Evolutionary conservation across 2,888 invertebrate genomes (phyloP), one percentile per base, ranked within the genome.

Genomic region (Drosophila ezoana): DNA sequence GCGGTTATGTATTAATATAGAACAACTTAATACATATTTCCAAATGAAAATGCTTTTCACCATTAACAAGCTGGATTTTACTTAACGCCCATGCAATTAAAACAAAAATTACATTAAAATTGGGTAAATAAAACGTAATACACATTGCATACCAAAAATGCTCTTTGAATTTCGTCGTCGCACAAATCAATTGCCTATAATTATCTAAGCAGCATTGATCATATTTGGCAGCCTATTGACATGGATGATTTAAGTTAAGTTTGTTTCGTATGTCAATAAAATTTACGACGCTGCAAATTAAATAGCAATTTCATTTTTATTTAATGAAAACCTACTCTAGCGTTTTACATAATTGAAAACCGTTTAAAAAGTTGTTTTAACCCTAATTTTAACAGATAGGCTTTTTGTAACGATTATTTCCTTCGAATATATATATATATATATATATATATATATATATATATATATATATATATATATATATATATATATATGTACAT

Each of bases 371-470:
- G 52, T 56, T 79, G 48, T 66, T 69, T 71, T 63, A 76, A 73
- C 67, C 77, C 81, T 81, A 73, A 71, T 69, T 67, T 80, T 82
- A 83, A 83, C 82, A 82, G 68, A 79, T 77, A 85, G 64, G 59
- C 72, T 85, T 79, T 85, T 80, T 71, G 78, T 71, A 81, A 82
- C 82, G 82, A 82, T 75, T 85, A 65, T 62, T 80, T 82, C 54
- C 62, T 62, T 76, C 72, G 66, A 71, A 72, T 63, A 72, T 43
- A 48, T 58, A 49, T 47, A 62, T 64, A 54, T 59, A 61, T 58
- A 9, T 54, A 4, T 23, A 44, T 35, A 54, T 44, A 35, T 51
- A 20, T 54, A 41, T 61, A 41, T 16, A 41, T 57, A 9, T 54
- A 5, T 32, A 38, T 38, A 54, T 40, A 35, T 43, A 20, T 58